Conservation (phyloP, 35 echinoderm and acorn worm genomes). For the Apostichopus parvimensis region DNA sequence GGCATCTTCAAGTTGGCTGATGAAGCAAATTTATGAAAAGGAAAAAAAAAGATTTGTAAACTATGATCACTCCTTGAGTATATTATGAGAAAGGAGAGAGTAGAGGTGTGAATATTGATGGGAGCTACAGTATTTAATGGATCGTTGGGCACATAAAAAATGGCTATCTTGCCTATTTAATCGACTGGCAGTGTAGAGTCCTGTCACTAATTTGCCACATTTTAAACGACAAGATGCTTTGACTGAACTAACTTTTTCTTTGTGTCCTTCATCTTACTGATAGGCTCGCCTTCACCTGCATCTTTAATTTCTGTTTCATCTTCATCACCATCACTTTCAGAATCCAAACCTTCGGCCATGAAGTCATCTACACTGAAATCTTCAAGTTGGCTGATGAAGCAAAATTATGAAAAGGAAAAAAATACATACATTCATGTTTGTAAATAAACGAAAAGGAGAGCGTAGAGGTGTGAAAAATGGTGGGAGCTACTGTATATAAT, state of each 20-base stretch:
- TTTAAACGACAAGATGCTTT: background rate
- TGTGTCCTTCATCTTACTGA: background rate
- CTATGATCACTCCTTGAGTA: too few species aligned
- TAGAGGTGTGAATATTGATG: too few species aligned
- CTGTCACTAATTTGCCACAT: background rate
- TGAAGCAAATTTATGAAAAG: background rate
- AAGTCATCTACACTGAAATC: constrained; percentile 84
- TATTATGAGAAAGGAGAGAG: too few species aligned
- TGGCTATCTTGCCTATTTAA: too few species aligned
- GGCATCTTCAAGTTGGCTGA: constrained; percentile 74
- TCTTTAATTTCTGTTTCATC: background rate
- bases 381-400: constrained; percentile 56
- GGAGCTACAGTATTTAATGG: too few species aligned
- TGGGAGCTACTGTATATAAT: too few species aligned
- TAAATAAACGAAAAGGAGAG: too few species aligned
- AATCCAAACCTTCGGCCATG: constrained; percentile 55
- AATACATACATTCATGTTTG: background rate
- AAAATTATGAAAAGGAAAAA: constrained; percentile 5
- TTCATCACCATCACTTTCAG: constrained; percentile 21
- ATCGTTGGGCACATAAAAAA: too few species aligned
- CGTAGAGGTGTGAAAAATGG: too few species aligned
- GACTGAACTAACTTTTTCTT: background rate
- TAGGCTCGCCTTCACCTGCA: background rate
- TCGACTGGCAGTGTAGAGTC: background rate
- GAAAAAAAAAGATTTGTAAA: background rate